Evolutionary conservation across 2,113 vertebrate genomes (phyloP).

Genomic region (Nettapus auritus): DNA sequence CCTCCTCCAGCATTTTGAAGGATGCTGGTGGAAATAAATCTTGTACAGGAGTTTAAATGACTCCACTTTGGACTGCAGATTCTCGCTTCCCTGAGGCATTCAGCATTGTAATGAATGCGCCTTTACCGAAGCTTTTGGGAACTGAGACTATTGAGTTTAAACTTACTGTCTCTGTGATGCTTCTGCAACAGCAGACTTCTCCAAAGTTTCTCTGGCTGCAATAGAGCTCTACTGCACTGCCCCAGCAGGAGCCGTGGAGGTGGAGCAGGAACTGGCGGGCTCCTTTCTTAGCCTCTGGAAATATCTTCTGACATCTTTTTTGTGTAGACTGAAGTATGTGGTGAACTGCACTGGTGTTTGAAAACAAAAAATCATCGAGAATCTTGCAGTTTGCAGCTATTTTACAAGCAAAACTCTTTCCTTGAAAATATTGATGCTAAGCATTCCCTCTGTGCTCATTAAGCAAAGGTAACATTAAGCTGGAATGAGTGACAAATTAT

Average conservation of each 20-base stretch:
- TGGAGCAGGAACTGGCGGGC: rapidly evolving
- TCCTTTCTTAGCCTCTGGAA: not conserved
- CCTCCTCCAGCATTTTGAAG: not conserved
- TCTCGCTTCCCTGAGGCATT: not conserved
- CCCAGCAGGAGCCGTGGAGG: not conserved
- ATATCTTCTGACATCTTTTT: not conserved
- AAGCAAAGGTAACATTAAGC: not conserved
- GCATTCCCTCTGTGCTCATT: not conserved
- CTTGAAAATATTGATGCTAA: not conserved
- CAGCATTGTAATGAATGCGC: not conserved
- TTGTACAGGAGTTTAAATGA: not conserved
- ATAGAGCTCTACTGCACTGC: not conserved
- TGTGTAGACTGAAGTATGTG: not conserved
- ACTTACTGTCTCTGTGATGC: not conserved
- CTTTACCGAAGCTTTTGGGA: not conserved
- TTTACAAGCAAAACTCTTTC: not conserved
- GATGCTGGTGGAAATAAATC: not conserved
- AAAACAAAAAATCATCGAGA: not conserved
- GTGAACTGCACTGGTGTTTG: not conserved
- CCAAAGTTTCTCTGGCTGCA: not conserved
- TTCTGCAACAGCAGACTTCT: not conserved
- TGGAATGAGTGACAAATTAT: not conserved
- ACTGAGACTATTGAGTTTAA: not conserved
- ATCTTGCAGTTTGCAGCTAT: not conserved
- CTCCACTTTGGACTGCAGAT: not conserved